Percentiles rank a stretch among this genome's conserved stretches.
Conservation (phyloP, 2,113 vertebrate species). For the Balaeniceps rex region DNA sequence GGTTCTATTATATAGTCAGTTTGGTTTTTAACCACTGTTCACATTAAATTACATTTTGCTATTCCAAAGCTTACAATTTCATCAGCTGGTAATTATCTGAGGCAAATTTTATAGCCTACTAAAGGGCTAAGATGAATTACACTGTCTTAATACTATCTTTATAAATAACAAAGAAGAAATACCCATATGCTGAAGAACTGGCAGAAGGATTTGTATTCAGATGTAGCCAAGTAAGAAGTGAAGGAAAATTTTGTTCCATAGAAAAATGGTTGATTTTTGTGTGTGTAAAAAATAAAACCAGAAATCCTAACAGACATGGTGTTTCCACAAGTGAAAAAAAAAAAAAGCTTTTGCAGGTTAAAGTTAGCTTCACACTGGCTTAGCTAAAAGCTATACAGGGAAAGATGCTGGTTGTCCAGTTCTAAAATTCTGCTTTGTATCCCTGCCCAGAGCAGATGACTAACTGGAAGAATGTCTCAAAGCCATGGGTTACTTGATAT, state of each 20-base stretch:
- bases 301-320: not conserved
- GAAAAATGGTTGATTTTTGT: not conserved
- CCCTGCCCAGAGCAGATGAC: not conserved
- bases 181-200: not conserved
- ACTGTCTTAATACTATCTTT: conserved; percentile 20
- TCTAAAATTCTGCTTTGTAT: not conserved
- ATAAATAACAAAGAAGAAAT: conserved; percentile 45
- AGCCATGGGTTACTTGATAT: not conserved
- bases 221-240: not conserved
- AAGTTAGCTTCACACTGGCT: not conserved
- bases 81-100: conserved; percentile 54
- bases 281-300: not conserved
- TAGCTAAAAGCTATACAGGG: not conserved
- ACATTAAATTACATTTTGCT: conserved; percentile 42
- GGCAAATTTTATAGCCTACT: conserved; percentile 40
- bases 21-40: conserved; percentile 42
- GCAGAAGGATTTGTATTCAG: not conserved
- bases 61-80: conserved; percentile 48
- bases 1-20: conserved; percentile 31
- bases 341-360: not conserved
- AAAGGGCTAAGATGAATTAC: conserved; percentile 33
- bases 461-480: not conserved
- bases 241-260: not conserved
- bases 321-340: not conserved
- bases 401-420: not conserved